Conservation (phyloP, 2,797 vertebrate species). For the Xyrichtys novacula region DNA sequence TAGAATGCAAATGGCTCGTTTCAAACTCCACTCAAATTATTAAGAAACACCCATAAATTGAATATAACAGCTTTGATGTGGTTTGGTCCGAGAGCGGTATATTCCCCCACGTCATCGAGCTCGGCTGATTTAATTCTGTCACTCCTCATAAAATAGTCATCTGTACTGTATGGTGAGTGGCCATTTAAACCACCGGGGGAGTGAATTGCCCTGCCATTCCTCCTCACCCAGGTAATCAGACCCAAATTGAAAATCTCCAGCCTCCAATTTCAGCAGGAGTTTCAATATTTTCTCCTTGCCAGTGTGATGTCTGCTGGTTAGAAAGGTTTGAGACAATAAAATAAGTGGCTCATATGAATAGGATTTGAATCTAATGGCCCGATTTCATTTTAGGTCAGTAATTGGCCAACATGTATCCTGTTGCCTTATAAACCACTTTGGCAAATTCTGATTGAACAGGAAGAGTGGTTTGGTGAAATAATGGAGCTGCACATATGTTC, state of each 20-base stretch:
- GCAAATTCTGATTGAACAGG: constrained; percentile 20
- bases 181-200: constrained; percentile 68
- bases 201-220: constrained; percentile 71
- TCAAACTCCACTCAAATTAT: constrained; percentile 16
- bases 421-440: constrained; percentile 17
- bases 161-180: constrained; percentile 58
- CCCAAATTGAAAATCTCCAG: constrained; percentile 83
- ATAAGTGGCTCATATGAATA: constrained; percentile 63
- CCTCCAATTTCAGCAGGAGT: constrained; percentile 63
- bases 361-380: constrained; percentile 63
- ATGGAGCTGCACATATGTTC: constrained; percentile 55
- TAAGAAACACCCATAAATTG: background rate
- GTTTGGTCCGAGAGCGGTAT: constrained; percentile 17
- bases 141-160: constrained; percentile 72
- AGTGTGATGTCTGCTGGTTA: constrained; percentile 45
- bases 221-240: constrained; percentile 74
- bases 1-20: constrained; percentile 22
- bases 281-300: constrained; percentile 61
- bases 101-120: constrained; percentile 45
- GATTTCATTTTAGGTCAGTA: constrained; percentile 48
- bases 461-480: constrained; percentile 41
- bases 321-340: constrained; percentile 42
- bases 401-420: constrained; percentile 53
- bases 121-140: constrained; percentile 64
- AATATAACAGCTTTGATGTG: constrained; percentile 8